Conservation (phyloP, 1,140 invertebrate genomes). For the Epicauta chinensis region DNA sequence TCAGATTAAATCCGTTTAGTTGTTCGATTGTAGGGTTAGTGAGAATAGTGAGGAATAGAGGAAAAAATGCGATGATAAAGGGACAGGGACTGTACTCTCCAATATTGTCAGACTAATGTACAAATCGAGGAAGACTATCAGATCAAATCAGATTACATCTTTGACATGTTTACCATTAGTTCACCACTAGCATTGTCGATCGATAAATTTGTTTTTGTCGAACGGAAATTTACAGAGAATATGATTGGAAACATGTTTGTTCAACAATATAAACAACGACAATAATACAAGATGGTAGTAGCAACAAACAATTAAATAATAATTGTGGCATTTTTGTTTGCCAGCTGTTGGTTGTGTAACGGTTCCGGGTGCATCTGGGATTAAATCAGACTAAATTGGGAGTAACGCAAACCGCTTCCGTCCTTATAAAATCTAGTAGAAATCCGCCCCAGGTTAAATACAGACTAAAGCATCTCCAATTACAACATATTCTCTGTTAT, state of each 20-base stretch:
- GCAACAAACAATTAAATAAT: too few relatives aligned
- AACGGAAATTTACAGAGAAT: constrained; percentile 11
- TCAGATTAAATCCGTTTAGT: too few relatives aligned
- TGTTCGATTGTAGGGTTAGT: too few relatives aligned
- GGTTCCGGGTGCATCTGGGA: neutral
- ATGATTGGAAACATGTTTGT: constrained; percentile 12
- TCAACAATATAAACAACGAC: too few relatives aligned
- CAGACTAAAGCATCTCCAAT: constrained; percentile 21
- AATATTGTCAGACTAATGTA: constrained; percentile 14
- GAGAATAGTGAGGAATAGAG: too few relatives aligned
- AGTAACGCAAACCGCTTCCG: constrained; percentile 9
- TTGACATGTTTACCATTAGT: constrained; percentile 23
- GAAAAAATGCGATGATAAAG: too few relatives aligned
- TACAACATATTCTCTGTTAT: constrained; percentile 21
- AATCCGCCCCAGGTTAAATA: constrained; percentile 14
- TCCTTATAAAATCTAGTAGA: constrained; percentile 12
- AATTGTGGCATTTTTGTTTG: too few relatives aligned
- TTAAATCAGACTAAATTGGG: constrained; percentile 13
- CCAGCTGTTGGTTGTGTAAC: too few relatives aligned
- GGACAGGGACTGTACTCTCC: constrained; percentile 2
- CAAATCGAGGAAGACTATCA: constrained; percentile 14
- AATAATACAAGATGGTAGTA: too few relatives aligned
- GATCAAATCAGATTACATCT: constrained; percentile 22
- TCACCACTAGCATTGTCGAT: constrained; percentile 12
- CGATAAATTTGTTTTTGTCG: constrained; percentile 4